These are phyloP conservation scores for Caenorhabditis sp. DNA, from an alignment of 2,888 invertebrate species.

Conservation along the genomic window DNA sequence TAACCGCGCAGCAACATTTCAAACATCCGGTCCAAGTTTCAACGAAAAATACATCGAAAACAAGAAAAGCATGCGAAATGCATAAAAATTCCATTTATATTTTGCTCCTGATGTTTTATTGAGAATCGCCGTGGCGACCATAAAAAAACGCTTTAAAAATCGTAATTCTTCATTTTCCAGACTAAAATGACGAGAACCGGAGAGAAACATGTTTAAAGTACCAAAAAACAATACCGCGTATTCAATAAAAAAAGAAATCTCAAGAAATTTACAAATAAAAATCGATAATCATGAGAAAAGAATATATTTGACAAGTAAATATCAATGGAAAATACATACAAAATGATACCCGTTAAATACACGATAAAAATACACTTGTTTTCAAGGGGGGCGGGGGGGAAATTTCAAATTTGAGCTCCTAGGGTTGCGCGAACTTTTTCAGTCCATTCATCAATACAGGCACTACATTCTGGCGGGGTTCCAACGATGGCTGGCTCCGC, in stretches of 20 bases:
- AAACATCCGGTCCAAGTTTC: too few relatives aligned
- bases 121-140: too few relatives aligned
- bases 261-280: background rate
- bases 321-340: background rate
- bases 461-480: conserved; percentile 38
- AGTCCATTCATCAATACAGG: conserved; percentile 49
- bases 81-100: too few relatives aligned
- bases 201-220: too few relatives aligned
- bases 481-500: conserved; percentile 44
- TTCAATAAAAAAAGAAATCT: background rate
- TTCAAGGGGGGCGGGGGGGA: background rate
- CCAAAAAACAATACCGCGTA: background rate
- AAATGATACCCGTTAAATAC: background rate
- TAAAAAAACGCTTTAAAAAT: too few relatives aligned
- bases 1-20: too few relatives aligned
- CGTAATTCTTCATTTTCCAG: too few relatives aligned
- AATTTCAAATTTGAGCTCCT: conserved; percentile 16
- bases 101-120: too few relatives aligned
- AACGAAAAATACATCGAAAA: too few relatives aligned
- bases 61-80: too few relatives aligned
- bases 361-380: background rate
- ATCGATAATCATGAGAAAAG: background rate
- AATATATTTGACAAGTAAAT: background rate
- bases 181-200: too few relatives aligned
- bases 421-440: conserved; percentile 46